These are phyloP conservation scores for Equus przewalskii DNA, from an alignment of 2,113 vertebrate genomes.

Conservation along the genomic window DNA sequence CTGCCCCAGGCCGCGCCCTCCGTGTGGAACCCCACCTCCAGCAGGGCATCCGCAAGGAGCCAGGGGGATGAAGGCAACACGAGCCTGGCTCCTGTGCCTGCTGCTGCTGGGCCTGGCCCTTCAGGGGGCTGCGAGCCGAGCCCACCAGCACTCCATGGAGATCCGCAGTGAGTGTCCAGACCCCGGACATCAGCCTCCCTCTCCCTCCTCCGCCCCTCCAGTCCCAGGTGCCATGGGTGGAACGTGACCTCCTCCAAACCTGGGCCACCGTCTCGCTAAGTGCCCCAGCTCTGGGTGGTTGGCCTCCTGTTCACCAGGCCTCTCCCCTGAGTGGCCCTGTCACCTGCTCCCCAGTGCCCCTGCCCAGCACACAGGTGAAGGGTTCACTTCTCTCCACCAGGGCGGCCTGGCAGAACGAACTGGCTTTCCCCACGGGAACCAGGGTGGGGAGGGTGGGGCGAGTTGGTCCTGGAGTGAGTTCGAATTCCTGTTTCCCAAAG, in stretches of 20 bases:
- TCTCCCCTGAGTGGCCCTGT: neutral
- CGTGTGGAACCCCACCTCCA: fast-evolving
- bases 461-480: no score
- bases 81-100: constrained; percentile 84
- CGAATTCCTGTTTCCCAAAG: neutral
- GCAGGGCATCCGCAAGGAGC: fast-evolving
- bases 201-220: fast-evolving
- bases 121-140: constrained; percentile 7
- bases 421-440: fast-evolving
- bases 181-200: fast-evolving
- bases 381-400: neutral
- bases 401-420: neutral
- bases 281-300: fast-evolving
- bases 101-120: constrained; percentile 86
- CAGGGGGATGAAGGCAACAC: constrained; percentile 79
- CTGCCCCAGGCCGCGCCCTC: neutral
- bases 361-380: fast-evolving
- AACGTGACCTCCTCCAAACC: neutral
- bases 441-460: neutral
- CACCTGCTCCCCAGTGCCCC: neutral
- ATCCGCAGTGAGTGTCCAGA: constrained; percentile 86
- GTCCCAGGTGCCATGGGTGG: fast-evolving
- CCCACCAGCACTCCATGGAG: constrained; percentile 82
- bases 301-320: neutral
- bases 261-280: fast-evolving